Conservation (phyloP, 2,888 invertebrate genomes). For the Cataglyphis livida region DNA sequence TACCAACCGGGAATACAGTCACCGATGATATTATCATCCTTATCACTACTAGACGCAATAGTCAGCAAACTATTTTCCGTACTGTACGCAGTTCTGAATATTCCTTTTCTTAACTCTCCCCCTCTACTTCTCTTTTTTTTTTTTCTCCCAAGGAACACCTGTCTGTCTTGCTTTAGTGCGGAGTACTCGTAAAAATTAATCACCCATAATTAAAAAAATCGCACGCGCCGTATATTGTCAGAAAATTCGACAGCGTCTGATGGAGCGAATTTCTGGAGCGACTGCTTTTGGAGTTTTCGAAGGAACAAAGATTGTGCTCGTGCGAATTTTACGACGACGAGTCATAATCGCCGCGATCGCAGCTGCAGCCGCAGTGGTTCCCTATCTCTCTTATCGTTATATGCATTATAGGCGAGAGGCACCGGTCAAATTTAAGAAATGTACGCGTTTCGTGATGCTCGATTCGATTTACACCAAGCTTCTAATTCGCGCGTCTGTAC, state of each 20-base stretch:
- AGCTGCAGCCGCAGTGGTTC: background rate
- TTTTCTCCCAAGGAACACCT: slow-evolving; percentile 77
- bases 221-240: slow-evolving; percentile 37
- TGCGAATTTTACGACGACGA: slow-evolving; percentile 28
- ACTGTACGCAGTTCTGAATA: slow-evolving; percentile 46
- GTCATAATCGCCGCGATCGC: background rate
- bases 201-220: slow-evolving; percentile 81
- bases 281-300: slow-evolving; percentile 16
- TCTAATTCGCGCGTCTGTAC: background rate
- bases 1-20: slow-evolving; percentile 72
- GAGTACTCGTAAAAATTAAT: slow-evolving; percentile 82
- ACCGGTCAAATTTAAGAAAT: background rate
- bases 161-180: slow-evolving; percentile 79
- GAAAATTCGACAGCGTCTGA: background rate
- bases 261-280: background rate
- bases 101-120: slow-evolving; percentile 41
- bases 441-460: background rate
- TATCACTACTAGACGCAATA: slow-evolving; percentile 64
- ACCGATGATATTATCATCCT: slow-evolving; percentile 63
- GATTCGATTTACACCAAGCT: background rate
- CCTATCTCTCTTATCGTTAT: background rate
- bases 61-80: background rate
- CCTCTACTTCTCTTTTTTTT: background rate
- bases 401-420: background rate
- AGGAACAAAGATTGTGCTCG: slow-evolving; percentile 24